These are phyloP conservation scores for Corydoras sp. DNA, from an alignment of 2,113 vertebrate genomes.

Conservation along the genomic window DNA sequence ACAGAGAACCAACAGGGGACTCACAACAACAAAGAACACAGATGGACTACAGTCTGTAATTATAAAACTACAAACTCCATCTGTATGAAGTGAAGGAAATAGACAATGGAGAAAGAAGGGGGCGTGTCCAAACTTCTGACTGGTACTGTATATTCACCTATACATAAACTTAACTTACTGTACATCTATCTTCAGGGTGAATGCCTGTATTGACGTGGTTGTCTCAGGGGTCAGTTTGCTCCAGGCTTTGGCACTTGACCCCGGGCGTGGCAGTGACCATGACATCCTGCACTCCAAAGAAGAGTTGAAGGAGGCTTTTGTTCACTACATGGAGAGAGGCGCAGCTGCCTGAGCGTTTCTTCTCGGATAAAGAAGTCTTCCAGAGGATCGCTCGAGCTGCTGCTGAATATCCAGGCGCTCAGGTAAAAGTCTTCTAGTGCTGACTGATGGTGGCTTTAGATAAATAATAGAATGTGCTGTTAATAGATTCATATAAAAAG, in stretches of 20 bases:
- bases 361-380: constrained; percentile 75
- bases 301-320: constrained; percentile 81
- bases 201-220: constrained; percentile 92
- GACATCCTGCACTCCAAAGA: constrained; percentile 69
- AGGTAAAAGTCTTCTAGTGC: constrained; percentile 62
- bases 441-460: too few species aligned
- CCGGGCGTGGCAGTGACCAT: constrained; percentile 71
- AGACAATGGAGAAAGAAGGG: too few species aligned
- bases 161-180: too few species aligned
- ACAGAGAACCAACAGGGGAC: too few species aligned
- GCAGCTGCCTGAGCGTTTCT: constrained; percentile 94
- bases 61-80: too few species aligned
- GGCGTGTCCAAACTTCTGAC: too few species aligned
- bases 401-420: constrained; percentile 76
- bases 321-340: constrained; percentile 82
- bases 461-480: too few species aligned
- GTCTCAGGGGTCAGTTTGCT: constrained; percentile 87
- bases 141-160: not conserved
- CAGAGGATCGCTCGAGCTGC: constrained; percentile 73
- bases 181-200: constrained; percentile 69
- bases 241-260: constrained; percentile 77
- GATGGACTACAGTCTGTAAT: too few species aligned
- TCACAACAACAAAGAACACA: too few species aligned
- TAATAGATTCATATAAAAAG: too few species aligned
- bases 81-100: too few species aligned